Evolutionary conservation across 2,113 vertebrate genomes (phyloP), one percentile per base, ranked within the genome.

Genomic region (Ursus arctos): DNA sequence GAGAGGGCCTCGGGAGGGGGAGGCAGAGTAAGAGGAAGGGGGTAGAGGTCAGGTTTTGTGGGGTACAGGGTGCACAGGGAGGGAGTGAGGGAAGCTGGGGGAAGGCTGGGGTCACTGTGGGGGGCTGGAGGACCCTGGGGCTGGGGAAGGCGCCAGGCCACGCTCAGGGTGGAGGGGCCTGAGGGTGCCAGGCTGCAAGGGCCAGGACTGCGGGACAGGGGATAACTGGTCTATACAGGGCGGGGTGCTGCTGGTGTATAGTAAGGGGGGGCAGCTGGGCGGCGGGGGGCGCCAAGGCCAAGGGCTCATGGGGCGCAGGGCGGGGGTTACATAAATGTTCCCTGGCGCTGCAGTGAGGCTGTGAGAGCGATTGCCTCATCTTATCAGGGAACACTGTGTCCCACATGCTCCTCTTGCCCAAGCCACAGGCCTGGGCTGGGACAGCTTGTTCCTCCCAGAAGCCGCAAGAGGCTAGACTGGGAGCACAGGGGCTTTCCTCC

Each of bases 311-410:
- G 74, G 74, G 5, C 10, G 1, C 8, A 55, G 84, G 81, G 76
- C 96, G 94, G 96, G 97, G 86, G 88, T 98, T 98, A 96, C 90
- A 98, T 97, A 97, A 98, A 98, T 97, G 97, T 97, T 94, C 94
- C 97, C 82, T 97, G 95, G 98, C 92, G 94, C 90, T 2, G 18
- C 95, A 92, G 97, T 81, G 97, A 98, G 98, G 96, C 97, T 91
- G 67, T 19, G 33, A 86, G 77, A 36, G 71, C 24, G 43, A 96
- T 97, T 97, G 96, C 97, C 93, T 97, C 97, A 98, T 97, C 96
- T 98, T 97, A 97, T 97, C 97, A 93, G 91, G 91, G 98, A 97
- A 98, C 98, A 96, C 63, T 0, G 69, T 1, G 96, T 96, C 94
- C 97, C 87, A 65, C 57, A 86, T 3, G 33, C 80, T 49, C 40